Evolutionary conservation across 2,888 invertebrate genomes (phyloP), one percentile per base, ranked within the genome.

Genomic region (Holacanthella duospinosa): DNA sequence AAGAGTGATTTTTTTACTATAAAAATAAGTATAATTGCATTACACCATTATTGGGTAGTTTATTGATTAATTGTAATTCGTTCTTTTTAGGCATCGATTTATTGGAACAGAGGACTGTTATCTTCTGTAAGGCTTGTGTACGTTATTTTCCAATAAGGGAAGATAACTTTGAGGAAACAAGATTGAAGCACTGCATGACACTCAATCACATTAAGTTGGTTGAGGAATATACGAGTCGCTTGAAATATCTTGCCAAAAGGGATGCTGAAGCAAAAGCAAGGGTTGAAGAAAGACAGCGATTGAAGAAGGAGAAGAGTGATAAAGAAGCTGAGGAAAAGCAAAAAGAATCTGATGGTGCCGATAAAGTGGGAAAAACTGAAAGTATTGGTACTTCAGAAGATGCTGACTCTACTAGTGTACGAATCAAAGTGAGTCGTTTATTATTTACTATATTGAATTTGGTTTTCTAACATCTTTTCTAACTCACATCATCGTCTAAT

Each of bases 101-200:
- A 43, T 63, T 71, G 28, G 73, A 71, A 48, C 64, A 70, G 28
- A 60, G 68, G 21, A 69, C 67, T 28, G 70, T 70, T 2, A 64
- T 73, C 26, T 71, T 66, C 59, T 73, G 73, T 55, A 70, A 65
- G 61, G 73, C 69, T 1, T 73, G 73, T 56, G 57, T 63, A 28
- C 68, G 73, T 16, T 73, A 71, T 58, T 64, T 73, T 53, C 71
- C 73, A 1, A 71, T 73, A n/a, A 66, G 67, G 44, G 72, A 69
- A 3, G 63, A 67, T 36, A 28, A 43, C 6, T 68, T 68, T 6
- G 68, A 71, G 21, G 71, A 71, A 29, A 64, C 70, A 1, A 70
- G 66, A 61, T 60, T 60, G 19, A 61, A 63, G 9, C 73, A 73
- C 56, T 71, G 73, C 62, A 64, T 70, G 64, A 73, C 70, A 19